phyloP scores from a whole-genome alignment of 2,113 vertebrate genomes.

The Ochotona curzoniae region DNA sequence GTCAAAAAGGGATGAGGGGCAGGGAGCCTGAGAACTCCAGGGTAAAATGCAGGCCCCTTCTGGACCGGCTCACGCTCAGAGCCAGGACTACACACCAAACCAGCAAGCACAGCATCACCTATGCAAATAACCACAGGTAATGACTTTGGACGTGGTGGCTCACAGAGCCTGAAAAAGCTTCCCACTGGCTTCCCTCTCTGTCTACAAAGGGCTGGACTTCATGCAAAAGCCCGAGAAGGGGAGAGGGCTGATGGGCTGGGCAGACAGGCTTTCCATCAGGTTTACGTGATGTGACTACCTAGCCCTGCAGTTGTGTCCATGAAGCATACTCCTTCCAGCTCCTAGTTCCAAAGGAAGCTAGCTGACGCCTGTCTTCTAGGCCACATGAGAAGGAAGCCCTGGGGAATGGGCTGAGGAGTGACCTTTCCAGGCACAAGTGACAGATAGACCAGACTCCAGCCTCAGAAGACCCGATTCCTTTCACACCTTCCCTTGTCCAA shows the following conservation, averaged over 20 bases:
- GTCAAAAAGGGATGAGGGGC: background rate
- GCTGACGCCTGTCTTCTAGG: conserved; percentile 70
- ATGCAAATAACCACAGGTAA: background rate
- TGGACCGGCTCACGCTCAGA: background rate
- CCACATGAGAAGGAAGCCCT: conserved; percentile 62
- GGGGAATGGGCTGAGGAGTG: conserved; percentile 45
- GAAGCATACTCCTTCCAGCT: conserved; percentile 49
- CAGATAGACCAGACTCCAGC: conserved; percentile 62
- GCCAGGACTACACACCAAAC: background rate
- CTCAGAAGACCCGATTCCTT: conserved; percentile 61
- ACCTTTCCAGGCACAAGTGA: conserved; percentile 72
- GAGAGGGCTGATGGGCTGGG: background rate
- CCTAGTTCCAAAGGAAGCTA: conserved; percentile 78
- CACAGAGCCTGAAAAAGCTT: background rate
- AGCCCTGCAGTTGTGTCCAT: conserved; percentile 57
- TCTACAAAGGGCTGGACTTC: background rate
- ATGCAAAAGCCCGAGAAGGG: background rate
- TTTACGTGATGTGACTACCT: background rate
- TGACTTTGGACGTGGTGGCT: background rate
- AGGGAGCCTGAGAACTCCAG: background rate
- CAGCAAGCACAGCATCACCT: background rate
- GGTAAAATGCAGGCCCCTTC: background rate
- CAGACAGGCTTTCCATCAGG: background rate
- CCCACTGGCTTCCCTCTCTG: background rate
- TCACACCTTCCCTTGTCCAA: conserved; percentile 35